Evolutionary conservation across 2,113 vertebrate species (phyloP), one percentile per base, ranked within the genome.

Genomic region (Nycticryphes semicollaris): DNA sequence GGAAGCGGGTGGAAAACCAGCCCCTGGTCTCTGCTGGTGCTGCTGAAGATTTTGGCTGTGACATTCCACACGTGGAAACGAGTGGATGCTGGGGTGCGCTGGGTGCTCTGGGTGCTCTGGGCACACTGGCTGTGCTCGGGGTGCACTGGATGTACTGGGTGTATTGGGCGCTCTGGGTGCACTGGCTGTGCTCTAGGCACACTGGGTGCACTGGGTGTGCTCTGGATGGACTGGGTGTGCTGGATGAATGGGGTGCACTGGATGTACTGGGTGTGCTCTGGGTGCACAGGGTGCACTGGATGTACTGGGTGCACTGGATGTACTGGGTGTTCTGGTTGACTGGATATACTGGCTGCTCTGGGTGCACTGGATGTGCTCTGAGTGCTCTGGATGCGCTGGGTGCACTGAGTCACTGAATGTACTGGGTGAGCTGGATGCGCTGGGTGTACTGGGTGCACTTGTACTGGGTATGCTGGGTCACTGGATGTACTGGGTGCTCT

Each of bases 41-140:
- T 0, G 4, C 67, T 1, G 19, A 24, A 7, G 39, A 4, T 6
- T 41, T 6, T 24, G 67, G 39, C 30, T 74, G 45, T 0, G 2
- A 20, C 0, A 7, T 24, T 74, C 31, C 28, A 43, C 4, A 0
- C 1, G 0, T 1, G 56, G 68, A 31, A 28, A 20, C 1, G 1
- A 81, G 30, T 0, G 1, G 30, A 60, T 3, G 3, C 31, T 14
- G 81, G 17, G 27, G 12, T 45, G 51, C 2, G 3, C 47, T 33
- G 76, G 45, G 25, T 31, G 59, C 1, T 1, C 21, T 33, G 30
- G 51, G 45, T 84, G 37, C 2, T 0, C 53, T 59, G 14, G 45
- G 4, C 24, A 45, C 0, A 0, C 47, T 48, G n/a, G 13, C 2
- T 60, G 28, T 9, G 0, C 24, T 28, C 62, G 53, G 48, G 22